A percentile compares a stretch with the other conserved stretches of the same genome.
phyloP scores from a whole-genome alignment of 2,113 vertebrate genomes.

The Gopherus evgoodei region DNA sequence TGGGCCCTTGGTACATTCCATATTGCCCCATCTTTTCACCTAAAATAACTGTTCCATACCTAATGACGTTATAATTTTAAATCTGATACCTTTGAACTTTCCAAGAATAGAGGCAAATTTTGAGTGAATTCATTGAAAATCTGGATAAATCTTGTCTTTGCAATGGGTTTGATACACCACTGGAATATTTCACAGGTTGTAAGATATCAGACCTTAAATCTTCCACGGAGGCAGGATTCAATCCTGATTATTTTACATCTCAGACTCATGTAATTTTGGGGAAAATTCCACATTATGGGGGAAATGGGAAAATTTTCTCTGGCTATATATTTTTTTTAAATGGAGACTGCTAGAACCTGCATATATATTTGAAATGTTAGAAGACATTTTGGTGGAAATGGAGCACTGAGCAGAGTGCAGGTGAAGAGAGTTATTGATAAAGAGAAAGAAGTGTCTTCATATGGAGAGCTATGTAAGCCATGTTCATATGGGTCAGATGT shows the following conservation, averaged over 20 bases:
- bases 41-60: neutral
- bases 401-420: neutral
- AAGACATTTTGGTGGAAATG: neutral
- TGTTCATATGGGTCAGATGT: neutral
- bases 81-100: neutral
- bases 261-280: neutral
- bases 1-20: neutral
- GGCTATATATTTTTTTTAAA: neutral
- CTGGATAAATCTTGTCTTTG: neutral
- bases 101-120: neutral
- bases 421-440: neutral
- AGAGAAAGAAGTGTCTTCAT: neutral
- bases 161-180: too few relatives aligned
- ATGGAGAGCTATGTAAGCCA: neutral
- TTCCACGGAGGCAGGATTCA: neutral
- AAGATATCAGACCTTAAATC: neutral
- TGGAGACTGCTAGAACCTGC: neutral
- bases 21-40: neutral
- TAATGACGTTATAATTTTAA: neutral
- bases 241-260: neutral
- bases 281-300: neutral
- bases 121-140: neutral
- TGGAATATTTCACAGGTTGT: neutral
- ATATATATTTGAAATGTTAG: neutral
- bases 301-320: neutral